These are phyloP conservation scores for Okamejei kenojei DNA, from an alignment of 2,797 vertebrate species.

Conservation along the genomic window DNA sequence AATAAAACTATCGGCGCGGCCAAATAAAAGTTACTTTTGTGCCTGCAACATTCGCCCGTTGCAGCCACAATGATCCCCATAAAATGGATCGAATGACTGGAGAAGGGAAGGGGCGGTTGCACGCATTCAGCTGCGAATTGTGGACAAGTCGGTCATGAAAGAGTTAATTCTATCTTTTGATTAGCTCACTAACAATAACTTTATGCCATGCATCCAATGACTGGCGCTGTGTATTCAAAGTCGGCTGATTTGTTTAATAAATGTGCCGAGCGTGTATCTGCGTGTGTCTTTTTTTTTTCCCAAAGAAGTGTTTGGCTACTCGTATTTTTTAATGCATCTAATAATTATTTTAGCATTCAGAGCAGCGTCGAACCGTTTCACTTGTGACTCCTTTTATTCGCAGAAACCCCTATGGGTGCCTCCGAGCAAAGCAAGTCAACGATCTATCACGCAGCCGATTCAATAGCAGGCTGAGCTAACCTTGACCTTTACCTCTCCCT, in stretches of 20 bases:
- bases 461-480: constrained; percentile 77
- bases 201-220: constrained; percentile 10
- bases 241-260: constrained; percentile 28
- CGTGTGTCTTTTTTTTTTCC: not conserved
- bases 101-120: not conserved
- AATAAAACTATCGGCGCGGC: not conserved
- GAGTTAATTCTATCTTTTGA: constrained; percentile 30
- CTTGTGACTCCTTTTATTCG: constrained; percentile 76
- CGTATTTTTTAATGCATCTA: constrained; percentile 70
- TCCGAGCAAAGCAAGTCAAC: constrained; percentile 61
- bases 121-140: constrained; percentile 5
- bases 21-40: constrained; percentile 23
- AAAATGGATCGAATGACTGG: not conserved
- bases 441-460: constrained; percentile 76
- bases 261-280: not conserved
- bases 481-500: constrained; percentile 83
- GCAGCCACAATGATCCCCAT: not conserved
- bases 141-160: not conserved
- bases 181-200: constrained; percentile 33
- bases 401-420: constrained; percentile 77
- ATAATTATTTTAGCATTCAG: constrained; percentile 84
- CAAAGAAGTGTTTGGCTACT: constrained; percentile 21
- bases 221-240: constrained; percentile 27
- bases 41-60: not conserved
- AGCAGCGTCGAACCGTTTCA: constrained; percentile 66